Evolutionary conservation across 2,797 vertebrate species (phyloP), one percentile per base, ranked within the genome.

Genomic region (Toxotes lorentzi): DNA sequence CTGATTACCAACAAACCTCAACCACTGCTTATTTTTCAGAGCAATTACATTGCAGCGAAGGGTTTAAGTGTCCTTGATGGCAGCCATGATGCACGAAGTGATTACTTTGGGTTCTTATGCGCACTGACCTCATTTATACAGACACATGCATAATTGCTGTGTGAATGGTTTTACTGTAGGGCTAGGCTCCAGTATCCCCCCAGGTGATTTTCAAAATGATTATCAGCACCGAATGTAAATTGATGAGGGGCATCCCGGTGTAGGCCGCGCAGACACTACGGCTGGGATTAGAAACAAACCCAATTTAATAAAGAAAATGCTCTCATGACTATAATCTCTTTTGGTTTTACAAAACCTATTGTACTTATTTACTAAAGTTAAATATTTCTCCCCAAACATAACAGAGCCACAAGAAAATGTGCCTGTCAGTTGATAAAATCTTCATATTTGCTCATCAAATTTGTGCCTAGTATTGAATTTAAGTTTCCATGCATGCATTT

Each of bases 21-120:
- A 80, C 74, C 61, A 19, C 67, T 76, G 83, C 87, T 88, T 92
- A 76, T 91, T 86, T 89, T 90, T 84, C 82, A 67, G 75, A 82
- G 75, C 90, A 92, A 91, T 93, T 91, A 87, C 83, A 76, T 53
- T 17, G 70, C 87, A 56, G 81, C 14, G 0, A 81, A 51, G 69
- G 82, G 19, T 89, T 88, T 87, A 89, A 91, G 85, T 87, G 89
- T 93, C 91, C 90, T 93, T 90, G 88, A 92, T 93, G 84, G 87
- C 85, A 82, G 79, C 81, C 24, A 54, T 81, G 90, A 91, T 91
- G 88, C 90, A 86, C 82, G 83, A 86, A 83, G 88, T 86, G 91
- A 90, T 93, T 92, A 91, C 88, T 86, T 87, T 81, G 79, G 90
- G 84, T 90, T 91, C 88, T 91, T 89, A 87, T 92, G 86, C 88